Percentiles rank a stretch among this genome's conserved stretches.
phyloP scores from a whole-genome alignment of 2,888 invertebrate species.

The Mamestra brassicae region DNA sequence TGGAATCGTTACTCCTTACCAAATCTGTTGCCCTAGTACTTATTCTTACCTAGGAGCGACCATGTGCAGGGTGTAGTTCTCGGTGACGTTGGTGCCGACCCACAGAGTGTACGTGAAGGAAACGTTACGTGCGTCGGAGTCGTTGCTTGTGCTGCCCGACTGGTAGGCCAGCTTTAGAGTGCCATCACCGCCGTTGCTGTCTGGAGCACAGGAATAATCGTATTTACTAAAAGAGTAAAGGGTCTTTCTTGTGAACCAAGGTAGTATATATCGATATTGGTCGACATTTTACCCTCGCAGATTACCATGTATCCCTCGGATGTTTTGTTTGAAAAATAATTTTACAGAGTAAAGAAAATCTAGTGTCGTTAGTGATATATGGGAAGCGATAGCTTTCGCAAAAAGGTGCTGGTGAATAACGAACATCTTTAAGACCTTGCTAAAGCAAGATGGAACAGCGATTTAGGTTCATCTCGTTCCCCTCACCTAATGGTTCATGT shows the following conservation, averaged over 20 bases:
- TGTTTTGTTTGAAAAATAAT: background rate
- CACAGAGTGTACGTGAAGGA: slow-evolving; percentile 96
- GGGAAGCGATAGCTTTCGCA: background rate
- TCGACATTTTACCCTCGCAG: background rate
- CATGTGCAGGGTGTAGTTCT: slow-evolving; percentile 94
- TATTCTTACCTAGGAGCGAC: slow-evolving; percentile 92
- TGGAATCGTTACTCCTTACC: slow-evolving; percentile 87
- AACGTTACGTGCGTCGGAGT: slow-evolving; percentile 93
- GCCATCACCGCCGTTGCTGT: slow-evolving; percentile 87
- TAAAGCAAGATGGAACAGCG: background rate
- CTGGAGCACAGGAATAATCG: slow-evolving; percentile 65
- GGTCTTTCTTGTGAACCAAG: too few species aligned
- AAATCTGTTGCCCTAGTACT: background rate
- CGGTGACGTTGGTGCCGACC: slow-evolving; percentile 96
- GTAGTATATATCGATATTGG: background rate
- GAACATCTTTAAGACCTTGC: background rate
- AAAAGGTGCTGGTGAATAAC: too few species aligned
- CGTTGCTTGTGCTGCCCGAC: slow-evolving; percentile 88
- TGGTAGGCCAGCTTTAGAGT: slow-evolving; percentile 86
- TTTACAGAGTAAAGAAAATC: background rate
- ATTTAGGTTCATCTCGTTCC: background rate
- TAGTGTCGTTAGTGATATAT: background rate
- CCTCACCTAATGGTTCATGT: slow-evolving; percentile 89
- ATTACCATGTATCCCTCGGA: background rate
- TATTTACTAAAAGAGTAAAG: background rate